Percentiles rank a stretch among this genome's conserved stretches.
Evolutionary conservation across 1,140 invertebrate genomes (phyloP).

Genomic region (Doryteuthis pealeii): DNA sequence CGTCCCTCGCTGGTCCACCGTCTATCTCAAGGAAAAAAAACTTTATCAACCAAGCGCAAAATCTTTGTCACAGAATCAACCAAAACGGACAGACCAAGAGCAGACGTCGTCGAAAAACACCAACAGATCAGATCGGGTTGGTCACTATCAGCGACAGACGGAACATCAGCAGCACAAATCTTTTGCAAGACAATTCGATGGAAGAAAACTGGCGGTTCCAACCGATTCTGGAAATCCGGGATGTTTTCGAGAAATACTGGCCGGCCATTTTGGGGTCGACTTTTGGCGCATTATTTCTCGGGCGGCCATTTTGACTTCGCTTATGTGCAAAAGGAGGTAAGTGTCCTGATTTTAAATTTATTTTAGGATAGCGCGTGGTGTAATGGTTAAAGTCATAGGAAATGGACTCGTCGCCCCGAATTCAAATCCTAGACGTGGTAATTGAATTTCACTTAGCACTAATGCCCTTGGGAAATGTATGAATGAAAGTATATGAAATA

Average conservation of each 20-base stretch:
- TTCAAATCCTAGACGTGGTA: too few relatives aligned
- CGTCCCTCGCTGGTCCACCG: not conserved
- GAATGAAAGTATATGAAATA: too few relatives aligned
- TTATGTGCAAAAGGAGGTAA: conserved; percentile 22
- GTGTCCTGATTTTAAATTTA: not conserved
- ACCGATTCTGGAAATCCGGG: not conserved
- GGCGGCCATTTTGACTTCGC: conserved; percentile 33
- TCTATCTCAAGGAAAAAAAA: not conserved
- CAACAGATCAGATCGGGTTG: not conserved
- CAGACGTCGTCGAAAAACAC: not conserved
- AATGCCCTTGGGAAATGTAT: too few relatives aligned
- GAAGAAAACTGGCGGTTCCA: not conserved
- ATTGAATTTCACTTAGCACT: too few relatives aligned
- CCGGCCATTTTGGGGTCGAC: conserved; percentile 33
- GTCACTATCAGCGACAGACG: too few relatives aligned
- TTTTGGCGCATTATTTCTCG: conserved; percentile 33
- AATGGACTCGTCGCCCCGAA: too few relatives aligned
- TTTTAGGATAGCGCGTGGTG: too few relatives aligned
- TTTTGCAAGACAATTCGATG: not conserved
- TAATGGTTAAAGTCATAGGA: too few relatives aligned
- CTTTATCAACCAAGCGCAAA: not conserved
- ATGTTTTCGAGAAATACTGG: conserved; percentile 34
- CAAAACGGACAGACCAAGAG: not conserved
- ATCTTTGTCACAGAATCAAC: too few relatives aligned
- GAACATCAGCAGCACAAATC: not conserved